phyloP scores from a whole-genome alignment of 2,888 invertebrate species.

The Hydroisotoma schaefferi region DNA sequence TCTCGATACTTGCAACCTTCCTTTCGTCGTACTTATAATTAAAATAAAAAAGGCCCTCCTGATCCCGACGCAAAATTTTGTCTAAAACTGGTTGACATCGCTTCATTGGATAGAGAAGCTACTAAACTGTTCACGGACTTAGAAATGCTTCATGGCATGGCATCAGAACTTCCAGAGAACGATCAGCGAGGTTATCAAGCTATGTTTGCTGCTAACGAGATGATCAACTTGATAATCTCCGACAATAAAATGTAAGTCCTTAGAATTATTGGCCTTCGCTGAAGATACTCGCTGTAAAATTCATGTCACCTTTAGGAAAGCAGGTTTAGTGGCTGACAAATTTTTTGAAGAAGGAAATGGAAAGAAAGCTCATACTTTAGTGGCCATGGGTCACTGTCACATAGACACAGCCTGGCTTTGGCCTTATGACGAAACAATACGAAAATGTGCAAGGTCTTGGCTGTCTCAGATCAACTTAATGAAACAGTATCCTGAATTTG shows the following conservation, averaged over 20 bases:
- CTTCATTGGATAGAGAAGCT: constrained; percentile 51
- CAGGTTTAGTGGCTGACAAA: constrained; percentile 31
- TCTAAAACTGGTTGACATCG: constrained; percentile 52
- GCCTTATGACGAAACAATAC: constrained; percentile 56
- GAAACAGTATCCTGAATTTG: constrained; percentile 54
- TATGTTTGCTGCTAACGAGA: constrained; percentile 55
- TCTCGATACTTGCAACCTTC: not conserved
- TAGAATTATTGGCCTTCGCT: not conserved
- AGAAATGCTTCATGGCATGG: constrained; percentile 53
- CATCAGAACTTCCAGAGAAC: constrained; percentile 51
- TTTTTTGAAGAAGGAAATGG: constrained; percentile 54
- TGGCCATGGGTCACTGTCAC: constrained; percentile 56
- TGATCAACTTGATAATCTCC: constrained; percentile 52
- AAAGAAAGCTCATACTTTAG: constrained; percentile 52
- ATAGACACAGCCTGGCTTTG: constrained; percentile 58
- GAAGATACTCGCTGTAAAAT: not conserved
- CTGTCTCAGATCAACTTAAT: constrained; percentile 54
- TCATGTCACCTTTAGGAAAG: constrained; percentile 47
- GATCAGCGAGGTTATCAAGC: constrained; percentile 54
- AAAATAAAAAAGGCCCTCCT: constrained; percentile 50
- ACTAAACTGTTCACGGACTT: constrained; percentile 53
- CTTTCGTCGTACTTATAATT: not conserved
- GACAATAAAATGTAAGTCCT: not conserved
- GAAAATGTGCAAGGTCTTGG: constrained; percentile 57
- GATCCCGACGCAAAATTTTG: constrained; percentile 51